Evolutionary conservation across 2,888 invertebrate species (phyloP), one percentile per base, ranked within the genome.

Genomic region (Ophion ellenae): DNA sequence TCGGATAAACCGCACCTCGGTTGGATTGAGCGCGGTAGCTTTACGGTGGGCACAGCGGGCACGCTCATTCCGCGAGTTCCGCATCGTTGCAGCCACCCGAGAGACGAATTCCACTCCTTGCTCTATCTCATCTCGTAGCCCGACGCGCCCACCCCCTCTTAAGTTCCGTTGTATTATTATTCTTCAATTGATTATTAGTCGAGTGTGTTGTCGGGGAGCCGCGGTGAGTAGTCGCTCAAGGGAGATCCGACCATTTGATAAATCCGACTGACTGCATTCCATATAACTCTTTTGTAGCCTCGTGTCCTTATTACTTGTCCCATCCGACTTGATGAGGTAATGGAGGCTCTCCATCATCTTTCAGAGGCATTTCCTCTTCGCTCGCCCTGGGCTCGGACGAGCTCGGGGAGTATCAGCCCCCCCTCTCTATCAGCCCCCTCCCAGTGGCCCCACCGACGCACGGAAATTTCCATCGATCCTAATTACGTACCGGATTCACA

Each of bases 291-390:
- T 91, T 91, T 92, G 90, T 91, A 90, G 88, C 89, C 87, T 87
- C 71, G 87, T 89, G 88, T 90, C 90, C 90, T 91, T 90, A 91
- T 90, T 91, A 92, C 89, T 89, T 89, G 90, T 91, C 89, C 91
- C 90, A 92, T 92, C 89, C 89, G 90, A 88, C 90, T 92, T 92
- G 92, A 92, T 92, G 90, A 92, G 90, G 90, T 92, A 93, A 93
- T 92, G 89, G 88, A 87, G 87, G 85, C 77, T 76, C 84, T 84
- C 88, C 90, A 91, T 92, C 92, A 91, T 91, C 91, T 91, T 91
- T 91, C 91, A 84, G 80, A 90, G 89, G 88, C 90, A 90, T 90
- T 92, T 92, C 91, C 90, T 90, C 91, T 87, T 87, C 86, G 81
- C 70, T 80, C 84, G 67, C 75, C 82, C 84, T 84, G 76, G 66